Percentiles rank a stretch among this genome's conserved stretches.
Evolutionary conservation across 2,888 invertebrate genomes (phyloP).

Genomic region (Junonia oenone): DNA sequence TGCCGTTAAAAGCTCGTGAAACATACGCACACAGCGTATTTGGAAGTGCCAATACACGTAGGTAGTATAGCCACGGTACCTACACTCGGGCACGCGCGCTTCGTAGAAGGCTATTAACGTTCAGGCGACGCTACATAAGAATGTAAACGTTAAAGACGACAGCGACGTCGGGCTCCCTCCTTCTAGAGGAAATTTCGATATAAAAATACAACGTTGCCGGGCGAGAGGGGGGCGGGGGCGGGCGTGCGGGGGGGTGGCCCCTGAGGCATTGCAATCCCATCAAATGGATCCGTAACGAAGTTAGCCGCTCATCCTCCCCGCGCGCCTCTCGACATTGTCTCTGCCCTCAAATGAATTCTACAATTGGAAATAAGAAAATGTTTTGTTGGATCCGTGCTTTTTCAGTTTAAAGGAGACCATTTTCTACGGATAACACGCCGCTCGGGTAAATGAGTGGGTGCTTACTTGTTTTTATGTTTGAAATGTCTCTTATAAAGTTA

Average conservation of each 20-base stretch:
- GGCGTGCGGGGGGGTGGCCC: slow-evolving; percentile 55
- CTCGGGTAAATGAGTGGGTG: slow-evolving; percentile 42
- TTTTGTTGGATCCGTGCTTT: slow-evolving; percentile 78
- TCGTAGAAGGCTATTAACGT: slow-evolving; percentile 73
- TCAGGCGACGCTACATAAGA: slow-evolving; percentile 77
- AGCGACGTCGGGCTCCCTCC: slow-evolving; percentile 62
- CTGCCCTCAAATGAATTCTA: slow-evolving; percentile 81
- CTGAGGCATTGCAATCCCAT: slow-evolving; percentile 84
- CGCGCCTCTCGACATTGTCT: slow-evolving; percentile 78
- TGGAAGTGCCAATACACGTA: slow-evolving; percentile 26
- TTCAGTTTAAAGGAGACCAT: slow-evolving; percentile 74
- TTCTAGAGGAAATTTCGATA: slow-evolving; percentile 77
- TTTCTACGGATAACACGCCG: slow-evolving; percentile 61
- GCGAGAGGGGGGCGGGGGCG: slow-evolving; percentile 43
- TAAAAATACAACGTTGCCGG: slow-evolving; percentile 73
- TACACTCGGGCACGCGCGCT: slow-evolving; percentile 49
- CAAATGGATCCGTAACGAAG: slow-evolving; percentile 89
- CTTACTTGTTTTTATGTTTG: slow-evolving; percentile 26
- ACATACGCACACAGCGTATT: slow-evolving; percentile 44
- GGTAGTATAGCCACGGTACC: slow-evolving; percentile 21
- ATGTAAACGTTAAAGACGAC: slow-evolving; percentile 79
- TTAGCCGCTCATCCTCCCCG: slow-evolving; percentile 82
- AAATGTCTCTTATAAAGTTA: slow-evolving; percentile 50
- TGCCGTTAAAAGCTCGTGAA: slow-evolving; percentile 66
- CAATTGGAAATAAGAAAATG: slow-evolving; percentile 81